Conservation (phyloP, 2,888 invertebrate species). For the Pyrrhia umbra region DNA sequence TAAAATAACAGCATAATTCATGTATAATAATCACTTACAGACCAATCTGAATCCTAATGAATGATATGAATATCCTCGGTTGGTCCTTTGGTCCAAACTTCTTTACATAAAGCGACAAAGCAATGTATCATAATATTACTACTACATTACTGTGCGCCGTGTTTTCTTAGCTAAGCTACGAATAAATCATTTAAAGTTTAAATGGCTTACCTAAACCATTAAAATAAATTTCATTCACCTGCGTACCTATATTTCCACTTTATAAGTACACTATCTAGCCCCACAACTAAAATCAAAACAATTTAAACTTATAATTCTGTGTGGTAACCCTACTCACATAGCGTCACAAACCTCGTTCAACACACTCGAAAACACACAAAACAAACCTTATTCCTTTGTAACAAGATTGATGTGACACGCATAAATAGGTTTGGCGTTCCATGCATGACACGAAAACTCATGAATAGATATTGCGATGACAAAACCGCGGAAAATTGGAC, state of each 20-base stretch:
- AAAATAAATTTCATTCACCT: conserved; percentile 26
- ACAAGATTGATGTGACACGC: conserved; percentile 10
- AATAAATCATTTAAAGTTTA: conserved; percentile 21
- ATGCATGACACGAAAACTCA: conserved; percentile 76
- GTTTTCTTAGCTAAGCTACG: neutral
- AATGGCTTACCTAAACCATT: conserved; percentile 36
- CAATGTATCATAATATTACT: neutral
- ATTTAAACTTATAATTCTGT: conserved; percentile 55
- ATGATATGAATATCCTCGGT: no score
- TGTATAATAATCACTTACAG: no score
- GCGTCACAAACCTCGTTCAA: conserved; percentile 1
- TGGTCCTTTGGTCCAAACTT: no score
- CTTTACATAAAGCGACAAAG: no score
- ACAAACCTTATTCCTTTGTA: neutral
- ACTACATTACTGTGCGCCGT: conserved; percentile 5
- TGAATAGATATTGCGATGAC: conserved; percentile 86
- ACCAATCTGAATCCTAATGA: no score
- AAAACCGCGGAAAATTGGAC: conserved; percentile 84
- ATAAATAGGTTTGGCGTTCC: conserved; percentile 27
- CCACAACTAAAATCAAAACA: conserved; percentile 53
- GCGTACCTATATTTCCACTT: conserved; percentile 9
- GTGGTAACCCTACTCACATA: conserved; percentile 64
- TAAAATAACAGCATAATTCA: no score
- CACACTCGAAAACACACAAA: neutral
- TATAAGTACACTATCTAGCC: conserved; percentile 34